Evolutionary conservation across 2,888 invertebrate genomes (phyloP), one percentile per base, ranked within the genome.

Genomic region (Diploptera punctata): DNA sequence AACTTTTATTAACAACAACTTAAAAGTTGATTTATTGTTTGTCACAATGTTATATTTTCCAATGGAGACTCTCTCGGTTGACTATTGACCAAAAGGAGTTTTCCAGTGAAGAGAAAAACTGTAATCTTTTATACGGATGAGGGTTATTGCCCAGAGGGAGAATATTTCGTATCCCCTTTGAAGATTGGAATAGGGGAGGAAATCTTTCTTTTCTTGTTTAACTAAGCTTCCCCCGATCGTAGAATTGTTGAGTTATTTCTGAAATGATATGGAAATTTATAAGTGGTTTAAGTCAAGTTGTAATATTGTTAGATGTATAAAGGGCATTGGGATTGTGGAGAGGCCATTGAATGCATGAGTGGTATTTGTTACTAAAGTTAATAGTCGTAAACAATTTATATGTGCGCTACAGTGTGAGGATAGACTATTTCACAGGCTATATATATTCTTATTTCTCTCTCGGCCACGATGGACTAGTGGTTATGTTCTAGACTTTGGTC

Each of bases 211-310:
- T 57, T 57, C 57, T 57, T 57, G 57, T 57, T 57, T 57, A 57
- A 57, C 57, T 57, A 57, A 57, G 57, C 57, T 29, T 29, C 29
- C 29, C 10, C 29, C n/a, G n/a, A n/a, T n/a, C n/a, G n/a, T n/a
- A n/a, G 57, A 29, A 29, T 18, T 13, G 1, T 10, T 13, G 57
- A 21, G 24, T 13, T n/a, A 57, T 57, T 29, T 57, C 29, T 57
- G 57, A 29, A 57, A 57, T 57, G 57, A 29, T 24, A 57, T 57
- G 57, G 57, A 57, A 57, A 57, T 57, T 57, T 57, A 31, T 57
- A 57, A 57, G 26, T 24, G 57, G 57, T 57, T 57, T 57, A 57
- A 9, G 29, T 4, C 31, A 57, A n/a, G 24, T n/a, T n/a, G 26
- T 29, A n/a, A 24, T 16, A 31, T n/a, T 10, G 10, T 47, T 54